Evolutionary conservation across 1,140 invertebrate species (phyloP), one percentile per base, ranked within the genome.

Genomic region (Bactericera cockerelli): DNA sequence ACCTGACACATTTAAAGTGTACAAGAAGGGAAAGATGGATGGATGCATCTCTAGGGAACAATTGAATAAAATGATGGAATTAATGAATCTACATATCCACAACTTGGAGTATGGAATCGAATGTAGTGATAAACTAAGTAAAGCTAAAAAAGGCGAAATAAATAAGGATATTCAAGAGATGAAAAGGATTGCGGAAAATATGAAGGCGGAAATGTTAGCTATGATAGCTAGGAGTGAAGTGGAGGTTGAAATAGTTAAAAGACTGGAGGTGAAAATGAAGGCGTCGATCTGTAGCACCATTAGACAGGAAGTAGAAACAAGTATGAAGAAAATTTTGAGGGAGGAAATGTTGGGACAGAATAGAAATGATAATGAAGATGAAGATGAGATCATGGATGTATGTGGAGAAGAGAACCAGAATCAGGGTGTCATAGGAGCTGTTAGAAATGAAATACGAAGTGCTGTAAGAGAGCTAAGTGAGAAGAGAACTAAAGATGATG

Each of bases 61-160:
- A 49, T 22, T 49, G n/a, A 49, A 49, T 49, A 49, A 49, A 49
- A 49, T n/a, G 42, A 49, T 22, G n/a, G 42, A 49, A 16, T 4
- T 49, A n/a, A 6, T 49, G n/a, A 49, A 49, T 22, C 22, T 49
- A 16, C 42, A 49, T 22, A 49, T 49, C n/a, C 19, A 49, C 22
- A 49, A 49, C 42, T n/a, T 49, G 42, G n/a, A 49, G 42, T 49
- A 49, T 22, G 42, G 8, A 4, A n/a, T 49, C 8, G 42, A 49
- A 49, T 49, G 42, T 22, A 49, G 19, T 49, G 42, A 49, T 49
- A 49, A 49, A n/a, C n/a, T 49, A n/a, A 49, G 8, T 49, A 49
- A 49, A 22, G 19, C 42, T 4, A 49, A 22, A 16, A 49, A 49
- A 16, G 42, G 42, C 19, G 42, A 49, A 49, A 49, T 49, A n/a